Base-by-base conservation (phyloP, 1,140 invertebrate species). In the Episyrphus balteatus region DNA sequence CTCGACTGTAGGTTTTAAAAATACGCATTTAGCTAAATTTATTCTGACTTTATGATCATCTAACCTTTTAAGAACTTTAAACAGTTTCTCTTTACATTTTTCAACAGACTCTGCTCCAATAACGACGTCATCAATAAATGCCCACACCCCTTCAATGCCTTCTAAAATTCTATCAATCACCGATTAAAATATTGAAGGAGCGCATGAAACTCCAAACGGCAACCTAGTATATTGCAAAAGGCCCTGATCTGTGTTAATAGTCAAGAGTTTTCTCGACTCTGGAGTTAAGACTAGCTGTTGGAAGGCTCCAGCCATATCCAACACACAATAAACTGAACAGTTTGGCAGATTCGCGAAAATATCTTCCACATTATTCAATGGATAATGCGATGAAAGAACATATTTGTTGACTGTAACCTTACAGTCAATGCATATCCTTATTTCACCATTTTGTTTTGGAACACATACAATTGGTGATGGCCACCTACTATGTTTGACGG, bases 151-250 rank as follows among this genome's bases (percentile, higher is more conserved):
- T n/a, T 36, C 39, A 13, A 55, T 19, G 17, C 48, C 48, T 19
- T 41, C 30, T 37, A 58, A 46, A 33, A 56, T 34, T 48, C 46
- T 38, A 37, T 56, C 56, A 48, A 58, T 56, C 13, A 51, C 47
- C 12, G 40, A 44, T 50, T 64, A 59, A 54, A 68, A 69, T 19
- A 64, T 57, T 13, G 55, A 56, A 1, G 62, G 66, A 1, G 57
- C 57, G 33, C 54, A 59, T 3, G 64, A 48, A n/a, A 66, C 42
- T 1, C 62, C 62, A 36, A 58, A 60, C 14, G 61, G 56, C 39
- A 66, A 45, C 13, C 64, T 43, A 5, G 52, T 64, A 38, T 59
- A 66, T 45, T 46, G 49, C 52, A 55, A 68, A 12, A 67, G 44
- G 0, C 62, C 62, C 42, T 54, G 56, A 43, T 52, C 52, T 9